These are phyloP conservation scores for Gobio occitaniae DNA, from an alignment of 2,797 vertebrate genomes.

Conservation along the genomic window DNA sequence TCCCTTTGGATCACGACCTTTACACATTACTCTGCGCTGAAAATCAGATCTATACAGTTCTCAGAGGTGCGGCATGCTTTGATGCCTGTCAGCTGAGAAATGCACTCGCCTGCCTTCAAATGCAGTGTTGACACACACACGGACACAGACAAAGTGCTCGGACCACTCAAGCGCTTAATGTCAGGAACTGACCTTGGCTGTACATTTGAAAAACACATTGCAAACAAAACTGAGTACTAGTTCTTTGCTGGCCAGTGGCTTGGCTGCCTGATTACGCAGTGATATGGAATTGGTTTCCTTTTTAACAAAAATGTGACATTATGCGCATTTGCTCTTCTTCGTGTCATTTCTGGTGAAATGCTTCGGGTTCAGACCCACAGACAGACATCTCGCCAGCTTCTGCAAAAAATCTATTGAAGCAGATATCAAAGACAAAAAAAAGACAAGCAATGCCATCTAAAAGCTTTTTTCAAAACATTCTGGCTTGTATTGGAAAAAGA, in stretches of 20 bases:
- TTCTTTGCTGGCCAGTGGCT: not conserved
- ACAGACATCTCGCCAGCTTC: constrained; percentile 61
- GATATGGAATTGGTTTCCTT: constrained; percentile 4
- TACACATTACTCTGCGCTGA: constrained; percentile 57
- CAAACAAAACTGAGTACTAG: constrained; percentile 48
- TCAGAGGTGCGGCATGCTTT: constrained; percentile 74
- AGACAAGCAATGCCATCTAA: constrained; percentile 78
- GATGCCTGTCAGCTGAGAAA: constrained; percentile 74
- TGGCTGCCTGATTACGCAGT: not conserved
- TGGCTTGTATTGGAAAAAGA: constrained; percentile 64
- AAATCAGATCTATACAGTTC: constrained; percentile 68
- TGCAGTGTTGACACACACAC: constrained; percentile 74
- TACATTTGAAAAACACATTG: constrained; percentile 74
- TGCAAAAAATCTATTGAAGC: constrained; percentile 76
- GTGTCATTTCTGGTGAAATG: constrained; percentile 46
- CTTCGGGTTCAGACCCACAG: constrained; percentile 48
- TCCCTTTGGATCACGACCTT: constrained; percentile 58
- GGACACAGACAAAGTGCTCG: constrained; percentile 73
- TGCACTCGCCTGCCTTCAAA: constrained; percentile 67
- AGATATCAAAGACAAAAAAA: constrained; percentile 79
- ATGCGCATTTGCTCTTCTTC: not conserved
- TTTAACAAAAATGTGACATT: constrained; percentile 14
- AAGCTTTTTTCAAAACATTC: constrained; percentile 76
- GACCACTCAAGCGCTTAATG: constrained; percentile 75
- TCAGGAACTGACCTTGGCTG: constrained; percentile 76